Evolutionary conservation across 2,797 vertebrate genomes (phyloP).

Genomic region (Anguilla obscura): DNA sequence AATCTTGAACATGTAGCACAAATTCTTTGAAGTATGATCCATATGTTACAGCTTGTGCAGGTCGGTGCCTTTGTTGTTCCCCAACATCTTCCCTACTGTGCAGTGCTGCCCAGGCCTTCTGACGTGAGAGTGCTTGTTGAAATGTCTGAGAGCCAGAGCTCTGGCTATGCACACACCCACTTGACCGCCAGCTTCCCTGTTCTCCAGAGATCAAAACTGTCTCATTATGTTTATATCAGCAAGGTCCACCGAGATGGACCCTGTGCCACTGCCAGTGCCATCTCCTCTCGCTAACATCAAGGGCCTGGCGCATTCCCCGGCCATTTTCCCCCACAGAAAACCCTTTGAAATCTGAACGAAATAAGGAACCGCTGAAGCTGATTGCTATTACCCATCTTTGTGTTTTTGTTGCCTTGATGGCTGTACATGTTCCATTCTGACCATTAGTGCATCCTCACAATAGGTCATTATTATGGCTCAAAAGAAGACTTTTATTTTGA

Average conservation of each 20-base stretch:
- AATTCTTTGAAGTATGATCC: neutral
- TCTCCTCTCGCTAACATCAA: neutral
- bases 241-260: neutral
- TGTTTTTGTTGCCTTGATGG: neutral
- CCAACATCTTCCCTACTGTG: neutral
- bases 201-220: conserved; percentile 4
- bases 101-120: neutral
- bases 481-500: neutral
- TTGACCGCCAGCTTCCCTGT: neutral
- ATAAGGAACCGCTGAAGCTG: neutral
- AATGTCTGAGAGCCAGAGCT: neutral
- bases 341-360: neutral
- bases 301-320: neutral
- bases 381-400: conserved; percentile 14
- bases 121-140: neutral
- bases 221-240: conserved; percentile 13
- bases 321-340: neutral
- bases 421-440: neutral
- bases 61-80: neutral
- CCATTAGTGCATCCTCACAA: neutral
- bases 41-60: neutral
- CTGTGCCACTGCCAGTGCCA: neutral
- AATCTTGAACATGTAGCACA: too few relatives aligned
- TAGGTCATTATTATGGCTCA: neutral
- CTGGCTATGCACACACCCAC: neutral